Conservation (phyloP, 1,140 invertebrate species). For the Lepidurus couesii region DNA sequence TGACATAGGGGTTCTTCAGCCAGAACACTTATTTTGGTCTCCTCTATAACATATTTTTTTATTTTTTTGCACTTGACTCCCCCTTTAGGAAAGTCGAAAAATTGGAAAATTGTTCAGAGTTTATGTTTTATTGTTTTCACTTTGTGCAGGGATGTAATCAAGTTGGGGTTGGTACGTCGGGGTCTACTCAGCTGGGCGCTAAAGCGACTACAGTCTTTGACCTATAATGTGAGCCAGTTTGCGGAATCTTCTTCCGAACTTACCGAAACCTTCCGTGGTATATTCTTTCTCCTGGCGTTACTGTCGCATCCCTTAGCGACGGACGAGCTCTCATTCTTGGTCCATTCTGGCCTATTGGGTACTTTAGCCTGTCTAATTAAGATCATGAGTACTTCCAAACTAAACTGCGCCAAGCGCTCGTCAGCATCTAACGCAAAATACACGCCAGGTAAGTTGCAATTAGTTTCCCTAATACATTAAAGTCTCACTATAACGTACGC, state of each 20-base stretch:
- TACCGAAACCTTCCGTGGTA: not conserved
- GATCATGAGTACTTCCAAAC: not conserved
- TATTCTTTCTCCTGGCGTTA: not conserved
- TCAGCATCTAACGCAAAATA: not conserved
- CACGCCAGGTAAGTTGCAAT: not conserved
- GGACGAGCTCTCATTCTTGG: not conserved
- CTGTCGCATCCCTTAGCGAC: not conserved
- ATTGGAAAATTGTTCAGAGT: no score
- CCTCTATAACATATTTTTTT: no score
- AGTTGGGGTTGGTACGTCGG: not conserved
- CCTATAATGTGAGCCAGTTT: conserved; percentile 3
- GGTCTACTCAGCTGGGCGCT: not conserved
- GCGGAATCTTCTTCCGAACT: not conserved
- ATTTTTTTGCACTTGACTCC: no score
- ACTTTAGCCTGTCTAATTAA: not conserved
- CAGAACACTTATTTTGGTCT: no score
- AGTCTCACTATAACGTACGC: no score
- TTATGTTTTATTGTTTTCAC: no score
- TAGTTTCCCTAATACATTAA: no score
- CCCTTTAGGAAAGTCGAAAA: no score
- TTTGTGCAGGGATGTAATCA: not conserved
- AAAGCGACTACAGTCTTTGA: not conserved
- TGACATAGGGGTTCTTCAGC: no score
- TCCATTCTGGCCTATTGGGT: not conserved
- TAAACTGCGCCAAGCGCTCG: not conserved